Base-by-base conservation (phyloP, 2,888 invertebrate species). In the Tipula vernalis region DNA sequence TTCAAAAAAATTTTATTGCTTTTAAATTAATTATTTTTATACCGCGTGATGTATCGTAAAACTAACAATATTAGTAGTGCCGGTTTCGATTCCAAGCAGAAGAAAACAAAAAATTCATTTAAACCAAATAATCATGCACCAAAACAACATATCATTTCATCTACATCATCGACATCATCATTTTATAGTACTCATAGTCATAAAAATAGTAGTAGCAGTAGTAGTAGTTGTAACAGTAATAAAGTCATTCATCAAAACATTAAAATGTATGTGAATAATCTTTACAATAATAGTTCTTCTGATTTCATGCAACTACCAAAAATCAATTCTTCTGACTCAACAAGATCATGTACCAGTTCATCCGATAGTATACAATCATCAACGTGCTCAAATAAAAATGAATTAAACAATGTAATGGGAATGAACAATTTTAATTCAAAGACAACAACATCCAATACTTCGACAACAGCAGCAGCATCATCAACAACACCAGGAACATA, bases 401-500 rank as follows among this genome's bases (percentile, higher is more conserved):
- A 51, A 51, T 71, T 71, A 71, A 51, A 8, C 36, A 86, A 51
- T 57, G 42, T 51, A 39, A 86, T 51, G 51, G 51, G 51, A 86
- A 51, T 51, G 51, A 86, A 51, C 57, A 86, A 51, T 86, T 36
- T 39, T 86, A 51, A 51, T 86, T 51, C 36, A 36, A n/a, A 85
- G 39, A 71, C n/a, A 18, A 87, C 83, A 87, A 71, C 18, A 83
- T 3, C 85, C 13, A 86, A 3, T 83, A 87, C 86, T 83, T 83
- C 87, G 85, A 87, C 87, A 12, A 87, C 88, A 28, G 87, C 88
- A 83, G 87, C 88, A 86, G 88, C 88, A 85, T 88, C 88, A 39
- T 88, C 88, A 85, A 88, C 88, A 42, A 87, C 87, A 57, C 41
- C 86, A 36, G 88, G 87, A 57, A 89, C 90, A 4, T 90, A 90